A percentile compares a stretch with the other conserved stretches of the same genome.
Evolutionary conservation across 2,113 vertebrate species (phyloP).

Genomic region (Atlantisia rogersi): DNA sequence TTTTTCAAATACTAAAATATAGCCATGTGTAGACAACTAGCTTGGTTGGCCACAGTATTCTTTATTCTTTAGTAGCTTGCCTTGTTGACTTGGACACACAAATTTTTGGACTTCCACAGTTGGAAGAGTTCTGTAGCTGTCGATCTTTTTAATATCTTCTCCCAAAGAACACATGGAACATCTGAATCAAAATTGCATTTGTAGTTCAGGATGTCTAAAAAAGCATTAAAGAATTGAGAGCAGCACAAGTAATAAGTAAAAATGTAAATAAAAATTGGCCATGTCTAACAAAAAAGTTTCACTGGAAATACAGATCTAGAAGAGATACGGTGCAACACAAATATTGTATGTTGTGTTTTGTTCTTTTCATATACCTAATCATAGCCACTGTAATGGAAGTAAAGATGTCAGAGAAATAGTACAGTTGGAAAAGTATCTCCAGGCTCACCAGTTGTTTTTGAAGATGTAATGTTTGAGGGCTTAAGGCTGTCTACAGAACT

Average conservation of each 20-base stretch:
- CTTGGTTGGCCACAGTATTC: neutral
- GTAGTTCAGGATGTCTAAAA: neutral
- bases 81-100: neutral
- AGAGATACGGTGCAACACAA: neutral
- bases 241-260: neutral
- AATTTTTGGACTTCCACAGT: neutral
- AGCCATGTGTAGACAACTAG: neutral
- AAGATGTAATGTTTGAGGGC: neutral
- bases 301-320: neutral
- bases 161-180: neutral
- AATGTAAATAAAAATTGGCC: neutral
- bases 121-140: neutral
- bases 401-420: neutral
- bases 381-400: neutral
- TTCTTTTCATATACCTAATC: neutral
- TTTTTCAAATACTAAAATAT: neutral
- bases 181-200: neutral
- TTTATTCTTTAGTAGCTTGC: neutral
- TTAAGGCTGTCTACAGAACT: neutral
- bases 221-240: neutral
- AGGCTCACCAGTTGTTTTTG: neutral
- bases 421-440: neutral
- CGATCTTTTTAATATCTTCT: neutral
- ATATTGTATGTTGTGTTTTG: fast-evolving
- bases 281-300: neutral